These are phyloP conservation scores for Andrena fulva DNA, from an alignment of 2,888 invertebrate genomes.

Conservation along the genomic window DNA sequence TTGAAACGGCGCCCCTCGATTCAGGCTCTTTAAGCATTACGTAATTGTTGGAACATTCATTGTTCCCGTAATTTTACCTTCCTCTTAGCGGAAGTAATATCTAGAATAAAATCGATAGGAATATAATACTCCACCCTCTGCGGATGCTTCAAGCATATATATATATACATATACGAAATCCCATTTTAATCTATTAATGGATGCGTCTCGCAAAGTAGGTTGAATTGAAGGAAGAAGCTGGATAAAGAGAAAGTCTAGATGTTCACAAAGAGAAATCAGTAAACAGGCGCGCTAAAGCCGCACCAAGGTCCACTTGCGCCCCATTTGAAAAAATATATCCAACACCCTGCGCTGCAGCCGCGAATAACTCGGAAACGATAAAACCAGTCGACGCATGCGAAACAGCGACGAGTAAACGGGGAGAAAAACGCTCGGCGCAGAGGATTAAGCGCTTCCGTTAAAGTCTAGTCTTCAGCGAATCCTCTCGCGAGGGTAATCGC, in stretches of 20 bases:
- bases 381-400: neutral
- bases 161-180: neutral
- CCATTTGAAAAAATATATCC: neutral
- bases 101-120: neutral
- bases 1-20: neutral
- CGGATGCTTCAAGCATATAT: neutral
- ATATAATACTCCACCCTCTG: neutral
- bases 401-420: neutral
- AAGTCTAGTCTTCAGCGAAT: neutral
- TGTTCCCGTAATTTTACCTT: neutral
- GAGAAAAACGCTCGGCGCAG: neutral
- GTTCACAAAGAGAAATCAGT: neutral
- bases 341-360: neutral
- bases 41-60: neutral
- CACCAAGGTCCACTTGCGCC: neutral
- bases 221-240: neutral
- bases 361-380: neutral
- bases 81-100: neutral
- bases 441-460: neutral
- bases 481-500: constrained; percentile 19
- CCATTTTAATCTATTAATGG: constrained; percentile 32
- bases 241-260: neutral
- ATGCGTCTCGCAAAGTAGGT: constrained; percentile 19
- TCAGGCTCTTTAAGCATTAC: neutral
- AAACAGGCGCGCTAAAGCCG: neutral